Percentiles rank a stretch among this genome's conserved stretches.
Evolutionary conservation across 2,797 vertebrate species (phyloP).

Genomic region (Chromobotia macracanthus): DNA sequence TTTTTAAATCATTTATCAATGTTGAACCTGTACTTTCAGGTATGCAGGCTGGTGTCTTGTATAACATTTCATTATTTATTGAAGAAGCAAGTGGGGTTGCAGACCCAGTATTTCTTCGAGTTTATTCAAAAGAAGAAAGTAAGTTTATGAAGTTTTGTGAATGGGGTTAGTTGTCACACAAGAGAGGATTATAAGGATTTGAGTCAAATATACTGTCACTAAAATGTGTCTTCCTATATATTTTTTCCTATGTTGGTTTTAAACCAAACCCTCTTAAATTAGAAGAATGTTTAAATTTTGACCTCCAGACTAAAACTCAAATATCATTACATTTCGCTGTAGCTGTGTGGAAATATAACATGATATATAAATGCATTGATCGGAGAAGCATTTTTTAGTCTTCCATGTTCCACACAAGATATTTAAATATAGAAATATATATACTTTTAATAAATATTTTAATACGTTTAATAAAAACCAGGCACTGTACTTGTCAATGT

Average conservation of each 20-base stretch:
- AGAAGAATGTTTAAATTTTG: too few relatives aligned
- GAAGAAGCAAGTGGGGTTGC: constrained; percentile 76
- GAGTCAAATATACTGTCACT: not conserved
- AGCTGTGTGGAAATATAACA: too few relatives aligned
- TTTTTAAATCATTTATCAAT: not conserved
- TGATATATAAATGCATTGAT: too few relatives aligned
- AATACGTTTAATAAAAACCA: not conserved
- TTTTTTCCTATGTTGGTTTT: not conserved
- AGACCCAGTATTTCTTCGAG: constrained; percentile 61
- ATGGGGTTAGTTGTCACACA: too few relatives aligned
- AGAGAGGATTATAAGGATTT: not conserved
- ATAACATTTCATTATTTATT: constrained; percentile 73
- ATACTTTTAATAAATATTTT: too few relatives aligned
- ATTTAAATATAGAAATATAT: too few relatives aligned
- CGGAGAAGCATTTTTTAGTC: too few relatives aligned
- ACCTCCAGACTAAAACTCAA: too few relatives aligned
- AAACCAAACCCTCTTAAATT: not conserved
- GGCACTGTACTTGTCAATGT: not conserved
- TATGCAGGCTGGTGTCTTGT: constrained; percentile 67
- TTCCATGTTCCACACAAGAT: too few relatives aligned
- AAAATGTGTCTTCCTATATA: not conserved
- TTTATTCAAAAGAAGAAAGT: constrained; percentile 76
- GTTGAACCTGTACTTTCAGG: constrained; percentile 64
- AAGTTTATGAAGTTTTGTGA: constrained; percentile 52
- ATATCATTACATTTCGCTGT: too few relatives aligned